Evolutionary conservation across 1,140 invertebrate species (phyloP).

Genomic region (Drosophila rufa): DNA sequence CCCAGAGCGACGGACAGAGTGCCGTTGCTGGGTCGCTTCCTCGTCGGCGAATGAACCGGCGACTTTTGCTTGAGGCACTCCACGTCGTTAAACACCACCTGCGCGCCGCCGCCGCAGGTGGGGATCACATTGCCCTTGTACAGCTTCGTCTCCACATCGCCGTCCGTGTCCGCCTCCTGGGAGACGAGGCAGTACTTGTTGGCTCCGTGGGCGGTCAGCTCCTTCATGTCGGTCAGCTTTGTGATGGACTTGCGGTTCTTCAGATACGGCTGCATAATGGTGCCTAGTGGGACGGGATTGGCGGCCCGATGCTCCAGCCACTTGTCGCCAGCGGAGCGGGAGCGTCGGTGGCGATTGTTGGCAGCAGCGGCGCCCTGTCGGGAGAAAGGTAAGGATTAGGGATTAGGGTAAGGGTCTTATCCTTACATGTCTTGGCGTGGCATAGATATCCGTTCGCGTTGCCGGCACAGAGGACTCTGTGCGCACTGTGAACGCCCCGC

Average conservation of each 20-base stretch:
- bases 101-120: conserved; percentile 96
- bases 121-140: conserved; percentile 97
- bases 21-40: conserved; percentile 78
- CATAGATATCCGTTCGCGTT: conserved; percentile 70
- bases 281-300: conserved; percentile 90
- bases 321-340: conserved; percentile 91
- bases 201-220: conserved; percentile 90
- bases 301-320: conserved; percentile 97
- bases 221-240: conserved; percentile 90
- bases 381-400: background rate
- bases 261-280: conserved; percentile 94
- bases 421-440: conserved; percentile 73
- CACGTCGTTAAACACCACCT: conserved; percentile 98
- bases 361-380: conserved; percentile 87
- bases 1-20: conserved; percentile 63
- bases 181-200: conserved; percentile 96
- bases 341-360: conserved; percentile 91
- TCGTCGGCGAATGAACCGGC: conserved; percentile 86
- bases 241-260: conserved; percentile 93
- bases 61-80: conserved; percentile 95
- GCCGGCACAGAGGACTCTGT: conserved; percentile 60
- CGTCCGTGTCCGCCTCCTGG: conserved; percentile 95
- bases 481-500: conserved; percentile 49
- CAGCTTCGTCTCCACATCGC: conserved; percentile 96
- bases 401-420: background rate